Percentiles rank a stretch among this genome's conserved stretches.
Evolutionary conservation across 1,140 invertebrate species (phyloP).

Genomic region (Megalonaias nervosa): DNA sequence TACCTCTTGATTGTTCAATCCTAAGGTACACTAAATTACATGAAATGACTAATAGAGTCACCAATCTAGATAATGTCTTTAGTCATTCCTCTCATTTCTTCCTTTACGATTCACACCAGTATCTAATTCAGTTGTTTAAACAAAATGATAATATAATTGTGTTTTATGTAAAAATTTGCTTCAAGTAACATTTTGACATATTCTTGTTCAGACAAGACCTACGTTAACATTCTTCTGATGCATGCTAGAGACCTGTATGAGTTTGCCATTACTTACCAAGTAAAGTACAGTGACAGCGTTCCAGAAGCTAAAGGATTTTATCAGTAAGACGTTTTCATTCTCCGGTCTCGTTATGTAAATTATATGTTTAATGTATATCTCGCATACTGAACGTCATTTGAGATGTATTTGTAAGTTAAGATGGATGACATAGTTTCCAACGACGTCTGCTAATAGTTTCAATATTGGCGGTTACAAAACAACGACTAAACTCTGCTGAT

Average conservation of each 20-base stretch:
- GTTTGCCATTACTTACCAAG: conserved; percentile 76
- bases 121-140: neutral
- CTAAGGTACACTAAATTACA: neutral
- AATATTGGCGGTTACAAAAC: neutral
- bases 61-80: neutral
- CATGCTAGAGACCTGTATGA: conserved; percentile 76
- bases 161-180: neutral
- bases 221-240: conserved; percentile 72
- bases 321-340: conserved; percentile 68
- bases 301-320: conserved; percentile 75
- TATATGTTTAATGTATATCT: neutral
- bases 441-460: neutral
- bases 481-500: neutral
- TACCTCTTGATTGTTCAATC: neutral
- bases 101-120: neutral
- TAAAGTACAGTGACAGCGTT: conserved; percentile 76
- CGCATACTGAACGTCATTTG: neutral
- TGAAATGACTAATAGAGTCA: neutral
- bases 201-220: conserved; percentile 69
- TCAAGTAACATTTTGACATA: conserved; percentile 1
- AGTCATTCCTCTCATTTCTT: neutral
- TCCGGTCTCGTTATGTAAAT: neutral
- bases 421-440: neutral
- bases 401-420: neutral
- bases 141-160: neutral